Evolutionary conservation across 2,797 vertebrate genomes (phyloP), one percentile per base, ranked within the genome.

Genomic region (Cirrhinus molitorella): DNA sequence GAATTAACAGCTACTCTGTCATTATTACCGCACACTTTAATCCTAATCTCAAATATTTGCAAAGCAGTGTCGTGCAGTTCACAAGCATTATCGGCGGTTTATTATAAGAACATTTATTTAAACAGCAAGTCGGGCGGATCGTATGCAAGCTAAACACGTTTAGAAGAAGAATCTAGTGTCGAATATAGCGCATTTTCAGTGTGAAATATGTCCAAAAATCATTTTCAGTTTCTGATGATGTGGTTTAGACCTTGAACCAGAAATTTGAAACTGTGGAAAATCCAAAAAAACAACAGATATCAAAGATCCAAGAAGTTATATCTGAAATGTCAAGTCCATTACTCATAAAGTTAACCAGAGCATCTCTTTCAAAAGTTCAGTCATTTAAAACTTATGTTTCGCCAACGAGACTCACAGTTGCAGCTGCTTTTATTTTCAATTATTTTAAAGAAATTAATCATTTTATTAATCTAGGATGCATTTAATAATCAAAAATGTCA

Each of bases 31-130:
- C 37, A 68, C 3, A 8, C 37, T 23, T 68, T 40, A 16, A 23
- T 45, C 43, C 37, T 23, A 68, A 23, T 43, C 66, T 68, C 23
- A 45, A 68, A 45, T 68, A 45, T 68, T 68, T 68, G 66, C 66
- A 43, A 40, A 67, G 66, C 66, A 14, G 37, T n/a, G 12, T 68
- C 11, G 1, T 3, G 11, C 66, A 65, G 61, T n/a, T 43, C 66
- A 68, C 21, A 53, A 21, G 6, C 17, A 53, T 47, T 47, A 65
- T n/a, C 65, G 21, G 37, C 5, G 43, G 66, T 68, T 23, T 43
- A n/a, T 40, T 13, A n/a, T n/a, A 43, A 43, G 34, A n/a, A n/a
- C 5, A 43, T 43, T 68, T 1, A 23, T 68, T 23, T 68, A 23
- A 23, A 45, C 66, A n/a, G 21, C 21, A 67, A 7, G 66, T n/a